Evolutionary conservation across 92 coral and sea anemone genomes (phyloP).

Genomic region (Galaxea fascicularis): DNA sequence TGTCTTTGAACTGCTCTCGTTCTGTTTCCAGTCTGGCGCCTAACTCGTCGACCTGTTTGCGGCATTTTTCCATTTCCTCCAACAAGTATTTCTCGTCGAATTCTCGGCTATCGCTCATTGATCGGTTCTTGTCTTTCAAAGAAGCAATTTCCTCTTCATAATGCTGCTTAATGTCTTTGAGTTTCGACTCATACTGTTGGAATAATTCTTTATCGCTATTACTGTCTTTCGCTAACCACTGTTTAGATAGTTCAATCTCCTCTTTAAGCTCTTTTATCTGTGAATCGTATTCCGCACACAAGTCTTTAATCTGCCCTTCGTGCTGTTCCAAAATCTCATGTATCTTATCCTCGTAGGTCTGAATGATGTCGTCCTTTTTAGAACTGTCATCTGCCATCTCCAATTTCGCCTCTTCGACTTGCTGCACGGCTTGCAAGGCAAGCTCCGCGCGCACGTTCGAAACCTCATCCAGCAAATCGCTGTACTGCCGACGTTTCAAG

Average conservation of each 20-base stretch:
- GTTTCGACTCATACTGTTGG: constrained; percentile 73
- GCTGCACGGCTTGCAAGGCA: constrained; percentile 95
- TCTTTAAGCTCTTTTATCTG: constrained; percentile 84
- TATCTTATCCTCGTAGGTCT: constrained; percentile 69
- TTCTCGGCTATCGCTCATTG: constrained; percentile 17
- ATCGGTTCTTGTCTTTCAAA: constrained; percentile 47
- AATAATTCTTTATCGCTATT: constrained; percentile 38
- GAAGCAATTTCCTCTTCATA: constrained; percentile 72
- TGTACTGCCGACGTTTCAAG: constrained; percentile 79
- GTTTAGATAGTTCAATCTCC: constrained; percentile 73
- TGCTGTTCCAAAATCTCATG: constrained; percentile 76
- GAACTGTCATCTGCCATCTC: constrained; percentile 72
- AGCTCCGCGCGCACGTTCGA: constrained; percentile 92
- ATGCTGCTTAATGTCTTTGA: constrained; percentile 80
- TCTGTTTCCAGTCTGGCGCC: constrained; percentile 66
- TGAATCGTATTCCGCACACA: constrained; percentile 81
- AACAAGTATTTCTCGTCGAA: constrained; percentile 71
- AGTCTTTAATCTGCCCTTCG: constrained; percentile 70
- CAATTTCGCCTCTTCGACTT: constrained; percentile 81
- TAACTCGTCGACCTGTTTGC: constrained; percentile 65
- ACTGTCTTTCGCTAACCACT: constrained; percentile 63
- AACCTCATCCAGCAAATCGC: constrained; percentile 89
- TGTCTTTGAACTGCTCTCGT: constrained; percentile 64
- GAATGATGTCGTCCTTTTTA: constrained; percentile 59
- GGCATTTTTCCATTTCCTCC: constrained; percentile 84